Conservation (phyloP, 2,888 invertebrate genomes). For the Halocaridina rubra region DNA sequence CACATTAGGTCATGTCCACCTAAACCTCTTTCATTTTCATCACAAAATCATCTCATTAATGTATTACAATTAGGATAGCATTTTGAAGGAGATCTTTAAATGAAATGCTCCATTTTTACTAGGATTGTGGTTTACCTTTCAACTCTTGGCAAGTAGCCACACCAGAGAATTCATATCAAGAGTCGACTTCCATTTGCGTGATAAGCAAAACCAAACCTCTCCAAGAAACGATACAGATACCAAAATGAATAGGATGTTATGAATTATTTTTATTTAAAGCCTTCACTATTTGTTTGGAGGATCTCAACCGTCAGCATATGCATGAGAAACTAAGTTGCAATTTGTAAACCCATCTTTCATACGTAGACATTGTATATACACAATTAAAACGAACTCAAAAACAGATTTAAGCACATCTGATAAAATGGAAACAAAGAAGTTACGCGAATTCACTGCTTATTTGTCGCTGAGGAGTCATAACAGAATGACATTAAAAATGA, state of each 20-base stretch:
- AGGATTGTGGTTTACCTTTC: too few relatives aligned
- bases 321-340: background rate
- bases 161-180: too few relatives aligned
- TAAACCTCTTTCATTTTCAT: constrained; percentile 3
- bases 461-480: too few relatives aligned
- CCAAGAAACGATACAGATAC: too few relatives aligned
- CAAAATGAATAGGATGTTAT: too few relatives aligned
- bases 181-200: too few relatives aligned
- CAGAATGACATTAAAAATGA: too few relatives aligned
- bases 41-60: background rate
- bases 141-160: too few relatives aligned
- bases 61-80: too few relatives aligned
- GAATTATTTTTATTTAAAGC: background rate
- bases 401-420: constrained; percentile 19
- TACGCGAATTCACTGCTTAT: constrained; percentile 30
- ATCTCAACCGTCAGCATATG: background rate
- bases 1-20: background rate
- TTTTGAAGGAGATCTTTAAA: background rate
- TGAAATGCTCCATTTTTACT: too few relatives aligned
- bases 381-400: background rate
- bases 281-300: background rate
- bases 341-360: too few relatives aligned
- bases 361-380: constrained; percentile 10
- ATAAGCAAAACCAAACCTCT: too few relatives aligned
- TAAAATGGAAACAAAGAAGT: constrained; percentile 44